A percentile compares a stretch with the other conserved stretches of the same genome.
These are phyloP conservation scores for Aplidium turbinatum DNA, from an alignment of 23 tunicate genomes.

Conservation along the genomic window DNA sequence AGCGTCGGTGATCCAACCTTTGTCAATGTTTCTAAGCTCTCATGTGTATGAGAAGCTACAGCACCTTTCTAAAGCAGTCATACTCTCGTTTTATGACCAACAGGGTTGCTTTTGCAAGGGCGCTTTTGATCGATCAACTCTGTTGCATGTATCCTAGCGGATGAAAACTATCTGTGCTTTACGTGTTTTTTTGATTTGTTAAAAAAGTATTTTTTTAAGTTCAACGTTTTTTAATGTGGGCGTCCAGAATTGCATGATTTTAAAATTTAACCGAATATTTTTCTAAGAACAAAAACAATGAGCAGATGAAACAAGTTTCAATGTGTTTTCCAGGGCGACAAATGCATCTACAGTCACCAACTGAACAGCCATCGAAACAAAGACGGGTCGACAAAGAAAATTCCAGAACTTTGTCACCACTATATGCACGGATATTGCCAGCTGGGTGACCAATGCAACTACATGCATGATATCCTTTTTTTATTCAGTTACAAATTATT, in stretches of 20 bases:
- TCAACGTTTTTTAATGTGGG: background rate
- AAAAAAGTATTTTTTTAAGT: background rate
- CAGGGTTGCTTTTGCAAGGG: too few relatives aligned
- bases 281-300: background rate
- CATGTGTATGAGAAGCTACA: too few relatives aligned
- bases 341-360: constrained; percentile 48
- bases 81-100: too few relatives aligned
- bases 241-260: background rate
- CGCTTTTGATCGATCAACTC: too few relatives aligned
- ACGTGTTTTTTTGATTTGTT: too few relatives aligned
- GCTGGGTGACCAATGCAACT: constrained; percentile 72
- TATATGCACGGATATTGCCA: constrained; percentile 67
- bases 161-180: constrained; percentile 1
- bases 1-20: too few relatives aligned
- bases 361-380: background rate
- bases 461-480: constrained; percentile 96
- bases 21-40: too few relatives aligned
- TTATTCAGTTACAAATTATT: too few relatives aligned
- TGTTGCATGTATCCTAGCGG: too few relatives aligned
- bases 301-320: background rate
- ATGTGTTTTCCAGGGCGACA: constrained; percentile 43
- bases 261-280: background rate
- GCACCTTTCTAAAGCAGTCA: too few relatives aligned
- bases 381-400: constrained; percentile 41
- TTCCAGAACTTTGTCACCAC: constrained; percentile 66